These are phyloP conservation scores for Nemotelus pantherinus DNA, from an alignment of 2,888 invertebrate species.

Conservation along the genomic window DNA sequence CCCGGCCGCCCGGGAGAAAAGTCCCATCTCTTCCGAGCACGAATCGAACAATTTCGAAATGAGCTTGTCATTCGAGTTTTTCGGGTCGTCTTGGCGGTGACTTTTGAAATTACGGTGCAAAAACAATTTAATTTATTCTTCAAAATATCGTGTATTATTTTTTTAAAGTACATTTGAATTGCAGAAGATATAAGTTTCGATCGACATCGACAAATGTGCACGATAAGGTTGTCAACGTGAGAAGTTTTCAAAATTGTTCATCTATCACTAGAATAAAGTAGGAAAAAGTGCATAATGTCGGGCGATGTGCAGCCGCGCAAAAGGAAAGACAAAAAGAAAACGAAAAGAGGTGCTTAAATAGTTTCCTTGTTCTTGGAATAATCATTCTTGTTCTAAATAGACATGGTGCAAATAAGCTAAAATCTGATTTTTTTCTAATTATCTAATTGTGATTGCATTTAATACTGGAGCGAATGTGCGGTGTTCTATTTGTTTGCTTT, in stretches of 20 bases:
- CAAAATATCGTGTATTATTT: not conserved
- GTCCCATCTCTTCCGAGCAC: not conserved
- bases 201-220: too few relatives aligned
- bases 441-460: constrained; percentile 3
- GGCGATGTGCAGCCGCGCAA: constrained; percentile 88
- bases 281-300: constrained; percentile 70
- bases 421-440: too few relatives aligned
- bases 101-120: not conserved
- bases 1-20: too few relatives aligned
- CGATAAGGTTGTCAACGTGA: too few relatives aligned
- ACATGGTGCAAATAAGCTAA: not conserved
- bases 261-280: too few relatives aligned
- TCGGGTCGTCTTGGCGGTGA: constrained; percentile 38
- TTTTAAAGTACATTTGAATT: not conserved
- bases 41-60: constrained; percentile 2
- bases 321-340: constrained; percentile 84
- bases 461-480: not conserved
- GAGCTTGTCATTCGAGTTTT: constrained; percentile 28
- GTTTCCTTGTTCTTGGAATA: constrained; percentile 5
- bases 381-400: not conserved
- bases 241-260: too few relatives aligned
- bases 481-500: not conserved
- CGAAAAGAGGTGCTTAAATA: constrained; percentile 73
- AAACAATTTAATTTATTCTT: not conserved
- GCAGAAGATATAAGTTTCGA: too few relatives aligned